Conservation (phyloP, 2,888 invertebrate species). For the Callyntrura guangdongensis region DNA sequence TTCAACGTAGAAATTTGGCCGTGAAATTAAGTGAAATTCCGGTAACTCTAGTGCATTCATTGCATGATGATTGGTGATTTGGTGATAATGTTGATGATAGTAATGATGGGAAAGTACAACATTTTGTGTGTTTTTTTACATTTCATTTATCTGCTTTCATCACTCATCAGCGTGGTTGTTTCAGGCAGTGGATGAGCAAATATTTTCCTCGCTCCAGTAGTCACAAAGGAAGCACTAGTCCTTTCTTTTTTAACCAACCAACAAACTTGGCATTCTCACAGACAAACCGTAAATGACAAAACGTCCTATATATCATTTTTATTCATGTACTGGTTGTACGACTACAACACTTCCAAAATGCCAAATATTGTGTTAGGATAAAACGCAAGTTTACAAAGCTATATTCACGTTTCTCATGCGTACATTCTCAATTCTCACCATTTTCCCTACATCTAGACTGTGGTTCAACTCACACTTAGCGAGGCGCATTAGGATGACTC, state of each 20-base stretch:
- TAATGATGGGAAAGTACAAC: background rate
- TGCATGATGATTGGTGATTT: too few relatives aligned
- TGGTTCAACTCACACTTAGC: background rate
- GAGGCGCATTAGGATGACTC: background rate
- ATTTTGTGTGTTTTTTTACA: background rate
- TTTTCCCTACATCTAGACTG: background rate
- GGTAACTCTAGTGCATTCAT: background rate
- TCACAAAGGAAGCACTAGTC: background rate
- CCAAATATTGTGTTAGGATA: background rate
- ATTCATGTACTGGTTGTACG: background rate
- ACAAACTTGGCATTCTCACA: background rate
- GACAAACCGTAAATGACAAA: slow-evolving; percentile 66
- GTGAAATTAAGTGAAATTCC: slow-evolving; percentile 62
- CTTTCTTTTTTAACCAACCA: background rate
- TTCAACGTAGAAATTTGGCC: slow-evolving; percentile 31
- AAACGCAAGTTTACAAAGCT: slow-evolving; percentile 14
- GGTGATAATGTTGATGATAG: too few relatives aligned
- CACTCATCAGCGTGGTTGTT: slow-evolving; percentile 6
- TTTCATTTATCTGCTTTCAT: background rate
- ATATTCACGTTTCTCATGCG: background rate
- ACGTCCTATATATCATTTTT: slow-evolving; percentile 74
- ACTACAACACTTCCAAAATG: background rate
- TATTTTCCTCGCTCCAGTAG: slow-evolving; percentile 2
- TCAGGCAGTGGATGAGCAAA: background rate
- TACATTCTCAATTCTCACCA: background rate